Evolutionary conservation across 30 jellyfish, hydroid and myxozoan genomes (phyloP), one percentile per base, ranked within the genome.

Genomic region (Morbakka virulenta): DNA sequence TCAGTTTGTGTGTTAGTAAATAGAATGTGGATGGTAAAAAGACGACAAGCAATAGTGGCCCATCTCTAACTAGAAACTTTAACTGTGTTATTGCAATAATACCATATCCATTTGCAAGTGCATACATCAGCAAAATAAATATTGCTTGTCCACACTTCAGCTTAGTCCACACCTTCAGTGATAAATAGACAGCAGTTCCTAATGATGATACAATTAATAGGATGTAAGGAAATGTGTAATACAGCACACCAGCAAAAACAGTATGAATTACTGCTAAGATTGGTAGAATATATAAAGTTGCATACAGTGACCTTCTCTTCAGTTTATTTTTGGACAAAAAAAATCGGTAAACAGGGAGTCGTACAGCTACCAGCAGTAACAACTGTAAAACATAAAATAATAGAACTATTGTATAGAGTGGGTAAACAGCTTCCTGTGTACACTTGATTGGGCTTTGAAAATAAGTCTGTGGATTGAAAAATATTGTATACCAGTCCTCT

Each of bases 391-490:
- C 85, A 32, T 71, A 66, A 51, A 82, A 89, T 22, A 83, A 24
- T 28, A 81, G 79, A 3, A 70, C 86, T 0, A 88, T 71, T 11
- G 97, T 82, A 70, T 41, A 89, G 62, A 89, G 49, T 9, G 97
- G 97, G 62, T 82, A 89, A 31, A 89, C 95, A 49, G 97, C 97
- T 77, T 89, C 97, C 57, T 89, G 97, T 1, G 97, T 89, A 53
- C 97, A 89, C 23, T 62, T 81, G 1, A 89, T 82, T 28, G 11
- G 53, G 33, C 50, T 25, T 4, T 63, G 77, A 52, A 25, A 83
- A 25, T 82, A 77, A 48, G 91, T 93, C 64, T 72, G 78, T 14
- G 97, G 97, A 67, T 89, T 83, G 77, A 11, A 89, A 71, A 89
- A 89, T 1, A 82, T 76, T n/a, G 97, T 89, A 74, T 89, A 89